These are phyloP conservation scores for Asobara japonica DNA, from an alignment of 1,140 invertebrate genomes.

Conservation along the genomic window DNA sequence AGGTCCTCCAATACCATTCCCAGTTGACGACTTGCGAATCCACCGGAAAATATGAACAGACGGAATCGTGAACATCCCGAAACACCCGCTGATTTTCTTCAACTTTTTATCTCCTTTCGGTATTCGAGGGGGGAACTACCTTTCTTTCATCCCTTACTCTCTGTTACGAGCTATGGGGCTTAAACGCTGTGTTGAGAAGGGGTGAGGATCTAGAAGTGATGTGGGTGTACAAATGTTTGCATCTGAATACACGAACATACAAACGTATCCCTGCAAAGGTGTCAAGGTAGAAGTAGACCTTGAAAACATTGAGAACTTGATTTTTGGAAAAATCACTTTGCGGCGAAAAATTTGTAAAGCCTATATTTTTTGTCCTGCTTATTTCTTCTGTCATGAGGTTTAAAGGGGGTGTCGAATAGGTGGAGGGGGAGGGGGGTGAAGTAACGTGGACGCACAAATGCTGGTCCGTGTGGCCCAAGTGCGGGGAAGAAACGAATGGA, in stretches of 20 bases:
- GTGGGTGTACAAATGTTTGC: no score
- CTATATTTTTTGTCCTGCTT: no score
- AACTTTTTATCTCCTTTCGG: neutral
- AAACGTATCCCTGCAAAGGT: no score
- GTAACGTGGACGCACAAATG: neutral
- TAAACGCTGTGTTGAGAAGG: no score
- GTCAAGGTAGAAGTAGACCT: no score
- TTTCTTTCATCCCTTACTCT: neutral
- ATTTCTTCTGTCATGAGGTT: no score
- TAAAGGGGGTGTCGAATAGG: neutral
- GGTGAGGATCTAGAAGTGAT: no score
- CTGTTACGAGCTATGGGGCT: neutral
- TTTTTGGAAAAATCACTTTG: no score
- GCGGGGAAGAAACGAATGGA: slow-evolving; percentile 19
- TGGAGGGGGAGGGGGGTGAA: neutral
- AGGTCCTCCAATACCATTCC: slow-evolving; percentile 25
- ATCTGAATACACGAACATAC: no score
- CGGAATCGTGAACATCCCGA: slow-evolving; percentile 17
- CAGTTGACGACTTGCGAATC: slow-evolving; percentile 17
- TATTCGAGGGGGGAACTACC: neutral
- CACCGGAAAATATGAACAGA: slow-evolving; percentile 17
- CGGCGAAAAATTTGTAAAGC: no score
- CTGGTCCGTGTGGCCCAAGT: neutral
- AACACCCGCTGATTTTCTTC: neutral
- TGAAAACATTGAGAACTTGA: no score